phyloP scores from a whole-genome alignment of 2,797 vertebrate species.

The Ataeniobius toweri region DNA sequence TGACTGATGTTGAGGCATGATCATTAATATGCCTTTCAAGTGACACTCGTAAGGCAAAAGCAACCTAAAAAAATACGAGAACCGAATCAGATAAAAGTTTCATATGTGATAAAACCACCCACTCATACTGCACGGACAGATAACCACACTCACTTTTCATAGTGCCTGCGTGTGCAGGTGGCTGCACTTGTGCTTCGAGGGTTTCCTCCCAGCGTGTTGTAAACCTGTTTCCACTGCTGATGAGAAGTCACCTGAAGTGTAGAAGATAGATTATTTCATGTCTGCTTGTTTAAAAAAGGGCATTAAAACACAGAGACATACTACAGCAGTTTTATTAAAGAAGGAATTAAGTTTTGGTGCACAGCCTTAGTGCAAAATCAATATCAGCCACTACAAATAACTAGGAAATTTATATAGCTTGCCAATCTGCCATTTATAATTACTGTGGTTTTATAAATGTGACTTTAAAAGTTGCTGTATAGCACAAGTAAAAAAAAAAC shows the following conservation, averaged over 20 bases:
- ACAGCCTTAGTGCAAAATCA: neutral
- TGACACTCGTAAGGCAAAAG: constrained; percentile 80
- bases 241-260: constrained; percentile 76
- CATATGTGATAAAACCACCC: fast-evolving
- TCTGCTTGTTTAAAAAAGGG: neutral
- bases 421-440: neutral
- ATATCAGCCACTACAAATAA: neutral
- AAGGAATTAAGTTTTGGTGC: neutral
- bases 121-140: fast-evolving
- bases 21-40: constrained; percentile 59
- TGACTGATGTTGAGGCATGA: constrained; percentile 26
- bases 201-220: constrained; percentile 82
- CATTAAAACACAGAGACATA: too few species aligned
- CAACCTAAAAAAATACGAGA: constrained; percentile 56
- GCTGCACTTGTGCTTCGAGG: constrained; percentile 84
- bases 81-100: neutral
- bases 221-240: constrained; percentile 84
- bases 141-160: constrained; percentile 75
- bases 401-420: neutral
- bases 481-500: neutral
- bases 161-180: constrained; percentile 84
- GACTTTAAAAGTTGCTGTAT: neutral
- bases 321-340: neutral
- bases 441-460: neutral
- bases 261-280: neutral